A percentile compares a stretch with the other conserved stretches of the same genome.
phyloP scores from a whole-genome alignment of 2,113 vertebrate genomes.

The Siniperca chuatsi region DNA sequence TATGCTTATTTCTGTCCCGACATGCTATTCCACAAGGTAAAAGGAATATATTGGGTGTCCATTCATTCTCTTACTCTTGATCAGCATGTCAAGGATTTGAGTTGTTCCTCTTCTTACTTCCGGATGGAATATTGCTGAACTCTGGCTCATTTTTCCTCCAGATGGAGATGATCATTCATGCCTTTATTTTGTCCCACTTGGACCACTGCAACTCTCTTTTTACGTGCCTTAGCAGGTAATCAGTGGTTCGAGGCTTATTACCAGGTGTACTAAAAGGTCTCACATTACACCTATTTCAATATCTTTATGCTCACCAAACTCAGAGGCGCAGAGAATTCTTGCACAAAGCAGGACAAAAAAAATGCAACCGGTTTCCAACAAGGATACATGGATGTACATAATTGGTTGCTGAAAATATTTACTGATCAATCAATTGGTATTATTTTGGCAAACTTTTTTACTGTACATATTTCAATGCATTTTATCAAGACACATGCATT shows the following conservation, averaged over 20 bases:
- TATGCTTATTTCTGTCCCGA: neutral
- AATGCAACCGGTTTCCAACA: neutral
- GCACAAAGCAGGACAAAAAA: neutral
- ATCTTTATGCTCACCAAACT: neutral
- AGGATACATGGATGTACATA: neutral
- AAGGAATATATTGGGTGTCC: neutral
- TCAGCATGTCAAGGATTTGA: neutral
- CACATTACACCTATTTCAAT: neutral
- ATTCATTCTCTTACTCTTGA: neutral
- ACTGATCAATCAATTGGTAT: neutral
- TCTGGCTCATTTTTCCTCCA: constrained; percentile 1
- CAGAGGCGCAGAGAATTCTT: neutral
- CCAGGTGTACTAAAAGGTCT: constrained; percentile 22
- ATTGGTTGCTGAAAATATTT: neutral
- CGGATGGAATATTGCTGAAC: neutral
- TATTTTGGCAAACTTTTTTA: neutral
- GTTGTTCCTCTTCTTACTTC: constrained; percentile 7
- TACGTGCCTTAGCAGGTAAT: constrained; percentile 12
- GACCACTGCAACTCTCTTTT: constrained; percentile 13
- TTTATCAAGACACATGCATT: neutral
- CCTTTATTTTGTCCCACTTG: constrained; percentile 9
- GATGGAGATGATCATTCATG: neutral
- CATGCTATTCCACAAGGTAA: too few relatives aligned
- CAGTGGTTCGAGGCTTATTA: constrained; percentile 18
- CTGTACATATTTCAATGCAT: neutral